These are phyloP conservation scores for Poecilia gillii DNA, from an alignment of 2,797 vertebrate genomes.

Conservation along the genomic window DNA sequence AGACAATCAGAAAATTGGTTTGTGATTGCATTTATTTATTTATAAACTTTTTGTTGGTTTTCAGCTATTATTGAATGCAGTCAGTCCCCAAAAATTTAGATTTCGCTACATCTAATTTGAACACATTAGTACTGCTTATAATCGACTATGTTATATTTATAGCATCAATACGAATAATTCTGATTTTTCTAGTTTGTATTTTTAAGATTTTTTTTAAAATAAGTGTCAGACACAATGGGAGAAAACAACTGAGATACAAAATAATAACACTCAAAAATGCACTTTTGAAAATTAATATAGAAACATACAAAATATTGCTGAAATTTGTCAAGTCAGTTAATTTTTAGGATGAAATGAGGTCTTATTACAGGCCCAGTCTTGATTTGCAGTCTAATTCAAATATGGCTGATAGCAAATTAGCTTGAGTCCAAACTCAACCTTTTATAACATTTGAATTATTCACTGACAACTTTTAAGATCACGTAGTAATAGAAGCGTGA, in stretches of 20 bases:
- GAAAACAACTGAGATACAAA: not conserved
- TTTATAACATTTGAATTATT: not conserved
- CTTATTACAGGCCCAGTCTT: not conserved
- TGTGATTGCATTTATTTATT: constrained; percentile 43
- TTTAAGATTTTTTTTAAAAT: not conserved
- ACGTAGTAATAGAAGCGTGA: not conserved
- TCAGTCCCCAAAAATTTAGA: not conserved
- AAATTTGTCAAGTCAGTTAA: not conserved
- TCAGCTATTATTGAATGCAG: not conserved
- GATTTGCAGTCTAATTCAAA: not conserved
- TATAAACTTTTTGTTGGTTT: not conserved
- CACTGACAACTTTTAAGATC: not conserved
- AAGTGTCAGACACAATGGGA: not conserved
- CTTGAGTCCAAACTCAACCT: not conserved
- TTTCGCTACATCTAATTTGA: not conserved
- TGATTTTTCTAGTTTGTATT: not conserved
- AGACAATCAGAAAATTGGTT: constrained; percentile 67
- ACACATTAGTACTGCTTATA: not conserved
- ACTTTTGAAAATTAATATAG: not conserved
- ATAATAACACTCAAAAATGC: not conserved
- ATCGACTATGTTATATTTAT: not conserved
- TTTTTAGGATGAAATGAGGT: not conserved
- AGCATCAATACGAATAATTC: not conserved
- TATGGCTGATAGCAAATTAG: not conserved
- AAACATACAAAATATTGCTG: not conserved